Evolutionary conservation across 2,113 vertebrate species (phyloP), one percentile per base, ranked within the genome.

Genomic region (Vanacampus margaritifer): DNA sequence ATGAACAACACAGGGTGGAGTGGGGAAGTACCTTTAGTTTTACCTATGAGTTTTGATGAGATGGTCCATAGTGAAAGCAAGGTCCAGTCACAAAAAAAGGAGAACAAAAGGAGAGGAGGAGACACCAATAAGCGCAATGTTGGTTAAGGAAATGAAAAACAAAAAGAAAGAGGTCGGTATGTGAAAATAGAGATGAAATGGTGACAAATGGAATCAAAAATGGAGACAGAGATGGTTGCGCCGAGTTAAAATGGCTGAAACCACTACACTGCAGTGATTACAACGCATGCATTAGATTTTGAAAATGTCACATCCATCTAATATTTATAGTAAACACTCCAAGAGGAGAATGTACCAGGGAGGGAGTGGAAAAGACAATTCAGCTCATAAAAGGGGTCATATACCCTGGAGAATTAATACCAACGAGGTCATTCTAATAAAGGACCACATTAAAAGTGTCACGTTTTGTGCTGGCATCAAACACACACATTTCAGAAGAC

Each of bases 51-150:
- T 93, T 95, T 90, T 94, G 95, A 93, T 98, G 95, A 92, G 95
- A 98, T 98, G 95, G 92, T 95, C 97, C 97, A 96, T 95, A 94
- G 94, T 95, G 95, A 94, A 95, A 95, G 94, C 93, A 91, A 94
- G 94, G 92, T 92, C 95, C 89, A 88, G 76, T 87, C 81, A 89
- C 81, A 88, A 24, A 50, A 87, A 70, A 92, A 91, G 93, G 90
- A 90, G 91, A 90, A 94, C 91, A 93, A 89, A 91, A 92, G 89
- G 91, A 88, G 81, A 88, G 86, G 91, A 88, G 86, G 91, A 95
- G 93, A 96, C 91, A 95, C 93, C 86, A 80, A 87, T 95, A 94
- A 95, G 89, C 93, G 90, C 91, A 74, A 73, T 64, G 79, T 82
- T 8, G 78, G 76, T 72, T 74, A 80, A 71, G 90, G 76, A 79